Base-by-base conservation (phyloP, 1,140 invertebrate species). In the Lordiphosa stackelbergi region DNA sequence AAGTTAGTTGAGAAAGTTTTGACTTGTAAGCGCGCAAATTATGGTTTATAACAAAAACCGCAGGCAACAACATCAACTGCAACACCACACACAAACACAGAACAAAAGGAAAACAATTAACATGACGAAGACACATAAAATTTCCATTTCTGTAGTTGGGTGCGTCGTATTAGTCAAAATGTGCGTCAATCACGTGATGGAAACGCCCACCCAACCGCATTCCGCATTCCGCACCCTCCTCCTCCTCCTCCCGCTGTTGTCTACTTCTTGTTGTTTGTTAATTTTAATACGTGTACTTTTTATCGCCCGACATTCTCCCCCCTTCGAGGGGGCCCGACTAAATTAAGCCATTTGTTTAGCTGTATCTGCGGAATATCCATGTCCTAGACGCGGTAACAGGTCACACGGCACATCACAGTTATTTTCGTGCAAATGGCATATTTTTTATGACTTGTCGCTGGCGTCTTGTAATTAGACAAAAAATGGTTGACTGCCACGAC, bases 121-220 rank as follows among this genome's bases (percentile, higher is more conserved):
- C 75, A 81, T 81, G 77, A 83, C 75, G 72, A 83, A 81, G 72
- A 77, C 77, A 81, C 77, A 81, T 83, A 72, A 83, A 81, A 83
- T 71, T 65, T 69, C 56, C 56, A 64, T 62, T 66, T 65, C 31
- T 34, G 34, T 66, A 52, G 57, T 53, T 72, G 59, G 64, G 52
- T 68, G 63, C 73, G 54, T 62, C 65, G 66, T 70, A 42, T 49
- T 53, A 59, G 42, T 46, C 38, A 22, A 71, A 83, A 83, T 81
- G 71, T 81, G 71, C 59, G 59, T 75, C 48, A 74, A 74, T 68
- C 74, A 79, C 74, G 74, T 63, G 75, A 79, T 81, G 56, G 45
- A 38, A 45, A 66, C 38, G 40, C 48, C 28, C 24, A 13, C 13
- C n/a, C 42, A 34, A 36, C 40, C 62, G 42, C 28, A 35, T 6